phyloP scores from a whole-genome alignment of 2,113 vertebrate genomes.

The Parotia lawesii region DNA sequence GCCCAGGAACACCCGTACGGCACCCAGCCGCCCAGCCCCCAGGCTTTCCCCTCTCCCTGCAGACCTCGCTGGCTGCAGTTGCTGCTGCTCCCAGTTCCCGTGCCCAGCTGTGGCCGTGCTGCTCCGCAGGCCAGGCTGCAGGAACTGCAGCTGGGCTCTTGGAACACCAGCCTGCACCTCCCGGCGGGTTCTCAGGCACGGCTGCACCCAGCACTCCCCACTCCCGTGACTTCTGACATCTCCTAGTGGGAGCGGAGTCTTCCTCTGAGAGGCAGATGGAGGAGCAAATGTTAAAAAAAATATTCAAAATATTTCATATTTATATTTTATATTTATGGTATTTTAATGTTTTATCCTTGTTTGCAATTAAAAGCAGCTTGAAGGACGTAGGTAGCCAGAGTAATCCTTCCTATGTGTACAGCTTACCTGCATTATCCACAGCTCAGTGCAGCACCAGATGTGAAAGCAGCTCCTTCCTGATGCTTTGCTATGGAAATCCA shows the following conservation, averaged over 20 bases:
- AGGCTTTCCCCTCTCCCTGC: background rate
- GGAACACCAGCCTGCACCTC: background rate
- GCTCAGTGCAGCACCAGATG: background rate
- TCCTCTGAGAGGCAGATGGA: background rate
- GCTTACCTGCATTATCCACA: background rate
- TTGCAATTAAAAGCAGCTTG: background rate
- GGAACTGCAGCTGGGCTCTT: fast-evolving
- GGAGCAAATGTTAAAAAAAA: background rate
- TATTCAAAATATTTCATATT: background rate
- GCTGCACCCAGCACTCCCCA: background rate
- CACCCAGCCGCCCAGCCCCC: fast-evolving
- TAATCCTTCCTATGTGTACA: fast-evolving
- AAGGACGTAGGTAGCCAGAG: background rate
- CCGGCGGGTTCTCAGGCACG: fast-evolving
- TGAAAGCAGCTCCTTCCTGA: background rate
- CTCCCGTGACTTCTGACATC: fast-evolving
- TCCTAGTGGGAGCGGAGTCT: background rate
- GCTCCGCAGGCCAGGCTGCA: fast-evolving
- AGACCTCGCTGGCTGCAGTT: background rate
- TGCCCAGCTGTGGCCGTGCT: background rate
- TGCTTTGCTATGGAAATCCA: background rate
- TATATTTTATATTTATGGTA: background rate
- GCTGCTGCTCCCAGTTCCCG: background rate
- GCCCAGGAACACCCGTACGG: no score
- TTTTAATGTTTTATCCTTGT: background rate